A percentile compares a stretch with the other conserved stretches of the same genome.
Evolutionary conservation across 2,797 vertebrate genomes (phyloP).

Genomic region (Hemitrygon akajei): DNA sequence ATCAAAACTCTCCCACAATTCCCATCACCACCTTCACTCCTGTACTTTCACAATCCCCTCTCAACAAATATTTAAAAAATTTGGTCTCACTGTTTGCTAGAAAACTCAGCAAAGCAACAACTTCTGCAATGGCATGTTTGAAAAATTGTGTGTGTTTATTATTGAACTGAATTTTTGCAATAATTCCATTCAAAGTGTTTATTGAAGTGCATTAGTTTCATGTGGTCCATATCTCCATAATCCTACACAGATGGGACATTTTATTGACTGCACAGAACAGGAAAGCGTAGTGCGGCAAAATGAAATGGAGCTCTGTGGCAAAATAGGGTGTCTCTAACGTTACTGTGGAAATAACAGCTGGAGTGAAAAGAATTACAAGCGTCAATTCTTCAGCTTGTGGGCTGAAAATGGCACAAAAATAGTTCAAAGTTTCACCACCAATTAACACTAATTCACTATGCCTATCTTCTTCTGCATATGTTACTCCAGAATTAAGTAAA

Average conservation of each 20-base stretch:
- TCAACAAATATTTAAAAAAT: slow-evolving; percentile 20
- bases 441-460: not conserved
- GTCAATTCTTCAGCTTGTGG: not conserved
- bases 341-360: not conserved
- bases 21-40: too few relatives aligned
- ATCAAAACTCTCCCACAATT: not conserved
- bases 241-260: slow-evolving; percentile 30
- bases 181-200: slow-evolving; percentile 34
- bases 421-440: slow-evolving; percentile 13
- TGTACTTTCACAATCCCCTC: too few relatives aligned
- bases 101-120: slow-evolving; percentile 10
- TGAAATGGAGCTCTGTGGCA: slow-evolving; percentile 31
- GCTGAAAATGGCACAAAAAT: not conserved
- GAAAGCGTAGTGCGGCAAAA: slow-evolving; percentile 8
- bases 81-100: not conserved
- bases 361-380: not conserved
- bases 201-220: slow-evolving; percentile 34
- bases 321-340: not conserved
- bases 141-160: slow-evolving; percentile 31
- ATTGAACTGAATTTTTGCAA: slow-evolving; percentile 37
- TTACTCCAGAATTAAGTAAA: not conserved
- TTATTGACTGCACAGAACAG: slow-evolving; percentile 33
- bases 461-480: not conserved
- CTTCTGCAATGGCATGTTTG: slow-evolving; percentile 30
- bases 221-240: slow-evolving; percentile 34